These are phyloP conservation scores for Bicyclus anynana DNA, from an alignment of 1,140 invertebrate species.

Conservation along the genomic window DNA sequence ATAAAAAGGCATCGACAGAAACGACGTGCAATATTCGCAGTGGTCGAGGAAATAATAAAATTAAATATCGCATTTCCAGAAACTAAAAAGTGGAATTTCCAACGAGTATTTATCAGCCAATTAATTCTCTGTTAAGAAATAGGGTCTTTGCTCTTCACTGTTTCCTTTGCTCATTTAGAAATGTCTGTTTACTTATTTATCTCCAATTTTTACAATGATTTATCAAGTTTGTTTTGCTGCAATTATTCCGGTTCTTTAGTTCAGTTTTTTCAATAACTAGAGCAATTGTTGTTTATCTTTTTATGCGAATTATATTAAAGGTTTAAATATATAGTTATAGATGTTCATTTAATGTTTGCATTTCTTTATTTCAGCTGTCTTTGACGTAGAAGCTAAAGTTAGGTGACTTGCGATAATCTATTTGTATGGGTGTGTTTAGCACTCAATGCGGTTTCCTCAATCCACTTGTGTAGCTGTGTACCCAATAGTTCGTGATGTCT, in stretches of 20 bases:
- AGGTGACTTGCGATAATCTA: neutral
- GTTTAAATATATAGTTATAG: no score
- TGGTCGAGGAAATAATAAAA: neutral
- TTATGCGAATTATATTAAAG: no score
- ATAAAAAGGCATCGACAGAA: neutral
- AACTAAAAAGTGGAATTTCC: neutral
- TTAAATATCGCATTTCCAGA: neutral
- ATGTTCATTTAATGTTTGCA: no score
- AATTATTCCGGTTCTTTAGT: no score
- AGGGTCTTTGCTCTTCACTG: neutral
- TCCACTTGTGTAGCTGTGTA: constrained; percentile 6
- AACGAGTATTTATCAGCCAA: neutral
- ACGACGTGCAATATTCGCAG: neutral
- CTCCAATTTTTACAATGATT: no score
- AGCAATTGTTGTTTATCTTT: no score
- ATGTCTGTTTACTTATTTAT: no score
- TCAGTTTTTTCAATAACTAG: no score
- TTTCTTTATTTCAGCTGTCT: no score
- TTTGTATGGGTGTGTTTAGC: neutral
- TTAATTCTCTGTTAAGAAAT: neutral
- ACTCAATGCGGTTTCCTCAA: constrained; percentile 1
- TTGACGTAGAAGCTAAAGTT: no score
- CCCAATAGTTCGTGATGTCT: constrained; percentile 6
- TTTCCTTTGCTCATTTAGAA: no score
- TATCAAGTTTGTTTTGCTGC: no score